Evolutionary conservation across 2,797 vertebrate species (phyloP), one percentile per base, ranked within the genome.

Genomic region (Pseudomugil tenellus): DNA sequence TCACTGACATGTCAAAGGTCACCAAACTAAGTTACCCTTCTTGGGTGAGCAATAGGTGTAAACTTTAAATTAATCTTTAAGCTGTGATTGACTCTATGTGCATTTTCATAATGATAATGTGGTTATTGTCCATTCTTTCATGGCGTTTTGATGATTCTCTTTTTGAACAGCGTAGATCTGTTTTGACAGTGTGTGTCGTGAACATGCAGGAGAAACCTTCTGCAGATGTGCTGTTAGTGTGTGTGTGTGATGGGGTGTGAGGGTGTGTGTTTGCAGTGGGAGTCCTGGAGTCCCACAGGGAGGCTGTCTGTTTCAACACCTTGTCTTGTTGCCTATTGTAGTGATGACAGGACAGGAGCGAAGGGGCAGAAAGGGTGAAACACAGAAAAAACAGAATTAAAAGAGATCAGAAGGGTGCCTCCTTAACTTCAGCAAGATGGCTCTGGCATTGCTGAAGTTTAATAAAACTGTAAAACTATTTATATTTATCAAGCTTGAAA

Each of bases 231-330:
- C 14, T 19, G 7, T 17, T 17, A 51, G 32, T 32, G 32, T 32
- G 32, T 41, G 58, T 39, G 26, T 46, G 51, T 68, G 62, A 68
- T 16, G 7, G 3, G 6, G 39, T 10, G n/a, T 4, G 21, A 11
- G 10, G 5, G 77, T 54, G 59, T 60, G 57, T 54, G 46, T 60
- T 25, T 19, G 37, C 25, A 35, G 73, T 49, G 66, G 75, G 76
- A 56, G 62, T 64, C 51, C 58, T 29, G 61, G 54, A 63, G 76
- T 87, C 87, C 89, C 90, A 53, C 53, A 74, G 82, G 83, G 87
- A 89, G 79, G 31, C 67, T 17, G 77, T 51, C 25, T 43, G 74
- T 93, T 92, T 94, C 92, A 93, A 83, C 92, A 92, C 92, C 93
- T 93, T 89, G 90, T 92, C 91, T 91, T 32, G 31, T 68, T 89